Conservation (phyloP, 2,797 vertebrate genomes). For the Danio kyathit region DNA sequence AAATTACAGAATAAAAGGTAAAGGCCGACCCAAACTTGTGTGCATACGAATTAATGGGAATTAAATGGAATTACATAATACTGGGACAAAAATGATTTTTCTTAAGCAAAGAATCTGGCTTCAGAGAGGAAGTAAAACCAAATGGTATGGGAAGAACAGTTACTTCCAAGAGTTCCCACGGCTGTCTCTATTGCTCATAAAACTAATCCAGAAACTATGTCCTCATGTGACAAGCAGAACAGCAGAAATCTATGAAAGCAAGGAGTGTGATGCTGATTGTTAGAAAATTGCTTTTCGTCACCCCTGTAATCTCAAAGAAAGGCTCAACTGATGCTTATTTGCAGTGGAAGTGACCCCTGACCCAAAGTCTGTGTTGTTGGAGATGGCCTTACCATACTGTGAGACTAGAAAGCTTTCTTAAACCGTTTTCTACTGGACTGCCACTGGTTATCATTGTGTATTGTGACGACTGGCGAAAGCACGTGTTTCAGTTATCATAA, state of each 20-base stretch:
- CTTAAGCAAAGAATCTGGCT: not conserved
- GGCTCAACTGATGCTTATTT: conserved; percentile 39
- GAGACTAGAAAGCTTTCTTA: not conserved
- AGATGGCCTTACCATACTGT: conserved; percentile 10
- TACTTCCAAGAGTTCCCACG: conserved; percentile 16
- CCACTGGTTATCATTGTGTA: not conserved
- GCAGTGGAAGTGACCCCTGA: conserved; percentile 56
- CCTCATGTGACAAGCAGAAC: conserved; percentile 18
- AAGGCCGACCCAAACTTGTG: too few relatives aligned
- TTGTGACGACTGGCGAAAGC: not conserved
- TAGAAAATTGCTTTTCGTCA: conserved; percentile 2
- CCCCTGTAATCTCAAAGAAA: not conserved
- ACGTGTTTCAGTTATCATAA: not conserved
- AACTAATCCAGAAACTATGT: conserved; percentile 2
- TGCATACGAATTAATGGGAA: not conserved
- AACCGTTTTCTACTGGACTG: conserved; percentile 13
- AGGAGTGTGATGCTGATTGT: not conserved
- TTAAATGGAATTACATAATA: not conserved
- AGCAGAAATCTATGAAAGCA: conserved; percentile 8
- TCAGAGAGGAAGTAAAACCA: not conserved
- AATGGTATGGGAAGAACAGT: not conserved
- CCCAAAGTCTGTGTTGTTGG: conserved; percentile 35
- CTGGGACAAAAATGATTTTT: not conserved
- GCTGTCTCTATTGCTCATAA: not conserved
- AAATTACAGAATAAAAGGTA: too few relatives aligned